These are phyloP conservation scores for Labrus mixtus DNA, from an alignment of 2,113 vertebrate genomes.

Conservation along the genomic window DNA sequence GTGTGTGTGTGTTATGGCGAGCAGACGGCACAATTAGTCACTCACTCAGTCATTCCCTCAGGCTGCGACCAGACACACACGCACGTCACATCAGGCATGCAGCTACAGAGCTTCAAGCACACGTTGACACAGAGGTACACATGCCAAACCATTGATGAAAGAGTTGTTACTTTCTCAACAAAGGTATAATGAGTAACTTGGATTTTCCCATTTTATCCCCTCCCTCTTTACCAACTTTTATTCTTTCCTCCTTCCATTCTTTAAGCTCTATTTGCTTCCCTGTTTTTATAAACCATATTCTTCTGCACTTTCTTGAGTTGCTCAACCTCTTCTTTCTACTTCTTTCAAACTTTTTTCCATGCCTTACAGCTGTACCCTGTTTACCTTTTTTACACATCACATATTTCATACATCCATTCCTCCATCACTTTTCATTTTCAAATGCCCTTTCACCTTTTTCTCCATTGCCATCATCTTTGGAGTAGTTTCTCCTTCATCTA, in stretches of 20 bases:
- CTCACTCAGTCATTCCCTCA: conserved; percentile 48
- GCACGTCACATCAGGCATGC: conserved; percentile 55
- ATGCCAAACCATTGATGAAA: conserved; percentile 27
- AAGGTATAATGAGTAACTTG: conserved; percentile 20
- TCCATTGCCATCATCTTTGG: background rate
- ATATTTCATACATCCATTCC: background rate
- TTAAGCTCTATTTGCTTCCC: background rate
- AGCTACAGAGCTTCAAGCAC: conserved; percentile 44
- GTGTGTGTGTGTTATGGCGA: conserved; percentile 53
- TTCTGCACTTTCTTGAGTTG: background rate
- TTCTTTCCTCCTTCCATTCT: background rate
- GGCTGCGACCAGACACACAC: conserved; percentile 41
- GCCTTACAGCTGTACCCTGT: background rate
- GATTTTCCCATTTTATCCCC: conserved; percentile 39
- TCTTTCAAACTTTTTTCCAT: background rate
- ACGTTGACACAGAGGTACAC: conserved; percentile 16
- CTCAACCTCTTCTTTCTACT: background rate
- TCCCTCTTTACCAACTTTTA: background rate
- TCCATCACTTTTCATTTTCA: background rate
- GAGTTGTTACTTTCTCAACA: conserved; percentile 44
- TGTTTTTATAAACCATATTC: background rate
- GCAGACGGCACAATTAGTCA: conserved; percentile 75
- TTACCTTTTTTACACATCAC: background rate
- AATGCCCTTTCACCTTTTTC: background rate
- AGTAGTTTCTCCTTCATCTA: background rate